Conservation (phyloP, 2,797 vertebrate genomes). For the Pseudochirops cupreus region DNA sequence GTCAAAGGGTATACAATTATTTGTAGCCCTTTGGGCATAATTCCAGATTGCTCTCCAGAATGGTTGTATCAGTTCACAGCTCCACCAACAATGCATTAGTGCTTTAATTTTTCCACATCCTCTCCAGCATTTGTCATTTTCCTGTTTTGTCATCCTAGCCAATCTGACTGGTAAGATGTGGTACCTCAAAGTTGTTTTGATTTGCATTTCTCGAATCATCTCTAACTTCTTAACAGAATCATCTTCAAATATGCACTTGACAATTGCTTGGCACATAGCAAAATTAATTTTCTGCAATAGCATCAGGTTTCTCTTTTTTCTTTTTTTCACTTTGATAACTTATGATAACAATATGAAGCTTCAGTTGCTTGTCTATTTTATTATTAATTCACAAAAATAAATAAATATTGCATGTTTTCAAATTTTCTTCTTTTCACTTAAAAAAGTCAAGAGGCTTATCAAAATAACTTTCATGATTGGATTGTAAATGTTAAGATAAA, state of each 20-base stretch:
- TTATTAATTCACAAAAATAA: not conserved
- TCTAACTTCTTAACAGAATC: not conserved
- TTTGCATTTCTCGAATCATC: too few relatives aligned
- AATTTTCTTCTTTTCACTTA: not conserved
- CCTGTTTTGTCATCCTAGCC: too few relatives aligned
- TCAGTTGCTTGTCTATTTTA: not conserved
- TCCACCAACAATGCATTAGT: too few relatives aligned
- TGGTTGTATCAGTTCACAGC: too few relatives aligned
- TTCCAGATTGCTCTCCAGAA: too few relatives aligned
- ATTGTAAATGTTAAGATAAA: not conserved
- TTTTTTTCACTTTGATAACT: not conserved
- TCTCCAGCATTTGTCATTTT: too few relatives aligned
- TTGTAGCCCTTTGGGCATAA: too few relatives aligned
- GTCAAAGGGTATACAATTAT: too few relatives aligned
- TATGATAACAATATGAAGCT: not conserved
- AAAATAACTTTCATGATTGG: not conserved
- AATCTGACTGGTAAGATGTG: too few relatives aligned
- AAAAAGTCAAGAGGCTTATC: not conserved
- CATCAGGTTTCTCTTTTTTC: not conserved
- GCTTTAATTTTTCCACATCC: too few relatives aligned
- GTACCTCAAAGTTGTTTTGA: too few relatives aligned
- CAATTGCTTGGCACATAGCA: not conserved
- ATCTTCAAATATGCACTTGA: not conserved
- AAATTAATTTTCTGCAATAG: not conserved
- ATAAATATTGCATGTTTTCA: not conserved